These are phyloP conservation scores for Semnornis frantzii DNA, from an alignment of 2,113 vertebrate genomes.

Conservation along the genomic window DNA sequence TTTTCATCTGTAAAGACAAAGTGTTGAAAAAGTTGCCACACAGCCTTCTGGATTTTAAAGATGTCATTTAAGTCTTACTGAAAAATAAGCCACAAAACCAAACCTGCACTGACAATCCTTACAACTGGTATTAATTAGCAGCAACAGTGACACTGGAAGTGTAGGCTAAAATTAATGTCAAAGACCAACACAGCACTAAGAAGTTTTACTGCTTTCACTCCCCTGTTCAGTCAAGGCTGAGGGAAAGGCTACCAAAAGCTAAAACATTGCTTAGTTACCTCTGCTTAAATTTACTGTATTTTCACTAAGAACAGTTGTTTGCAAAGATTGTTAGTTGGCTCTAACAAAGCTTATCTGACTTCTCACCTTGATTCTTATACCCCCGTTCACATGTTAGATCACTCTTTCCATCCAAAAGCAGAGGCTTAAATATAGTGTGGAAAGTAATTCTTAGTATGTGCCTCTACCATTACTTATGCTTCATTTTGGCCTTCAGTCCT, in stretches of 20 bases:
- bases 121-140: background rate
- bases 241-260: background rate
- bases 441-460: background rate
- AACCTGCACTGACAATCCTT: background rate
- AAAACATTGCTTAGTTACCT: background rate
- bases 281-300: background rate
- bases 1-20: slow-evolving; percentile 91
- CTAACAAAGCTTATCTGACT: background rate
- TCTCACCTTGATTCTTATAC: background rate
- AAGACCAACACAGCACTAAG: background rate
- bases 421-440: background rate
- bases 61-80: background rate
- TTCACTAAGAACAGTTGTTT: background rate
- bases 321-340: background rate
- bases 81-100: background rate
- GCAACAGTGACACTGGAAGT: background rate
- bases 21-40: background rate
- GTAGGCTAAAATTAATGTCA: background rate
- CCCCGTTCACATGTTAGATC: background rate
- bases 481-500: background rate
- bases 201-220: background rate
- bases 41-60: background rate
- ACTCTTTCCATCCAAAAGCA: background rate
- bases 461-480: background rate
- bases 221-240: background rate